phyloP scores from a whole-genome alignment of 2,888 invertebrate genomes.

The Pegoplata infirma region DNA sequence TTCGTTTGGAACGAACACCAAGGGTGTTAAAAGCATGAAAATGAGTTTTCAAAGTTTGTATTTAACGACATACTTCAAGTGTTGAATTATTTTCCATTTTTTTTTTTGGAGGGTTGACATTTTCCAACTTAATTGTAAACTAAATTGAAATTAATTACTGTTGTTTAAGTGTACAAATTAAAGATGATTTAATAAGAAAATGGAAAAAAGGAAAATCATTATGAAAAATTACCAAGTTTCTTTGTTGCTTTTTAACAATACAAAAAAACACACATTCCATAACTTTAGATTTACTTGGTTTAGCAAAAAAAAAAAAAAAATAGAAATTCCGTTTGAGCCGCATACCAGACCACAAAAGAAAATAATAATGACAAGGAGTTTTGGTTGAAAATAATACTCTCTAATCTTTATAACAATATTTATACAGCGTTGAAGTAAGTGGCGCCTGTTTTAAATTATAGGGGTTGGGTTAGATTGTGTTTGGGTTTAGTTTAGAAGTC shows the following conservation, averaged over 20 bases:
- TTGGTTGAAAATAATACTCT: not conserved
- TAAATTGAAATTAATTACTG: conserved; percentile 49
- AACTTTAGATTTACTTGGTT: not conserved
- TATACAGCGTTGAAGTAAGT: conserved; percentile 19
- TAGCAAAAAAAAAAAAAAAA: not conserved
- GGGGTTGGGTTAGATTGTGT: not conserved
- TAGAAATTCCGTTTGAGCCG: conserved; percentile 2
- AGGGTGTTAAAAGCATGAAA: conserved; percentile 8
- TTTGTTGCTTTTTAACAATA: too few species aligned
- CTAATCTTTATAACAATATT: conserved; percentile 30
- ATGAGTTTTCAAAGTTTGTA: not conserved
- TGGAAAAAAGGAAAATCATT: conserved; percentile 7
- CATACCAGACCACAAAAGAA: not conserved
- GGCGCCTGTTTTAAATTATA: conserved; percentile 48
- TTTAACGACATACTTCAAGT: too few species aligned
- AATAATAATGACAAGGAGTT: conserved; percentile 14
- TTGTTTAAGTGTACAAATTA: conserved; percentile 23
- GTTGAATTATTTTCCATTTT: too few species aligned
- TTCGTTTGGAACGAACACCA: not conserved
- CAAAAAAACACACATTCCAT: not conserved
- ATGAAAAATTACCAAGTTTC: conserved; percentile 6
- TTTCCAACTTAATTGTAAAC: conserved; percentile 32
- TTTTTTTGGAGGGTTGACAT: conserved; percentile 32
- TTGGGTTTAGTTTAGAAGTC: not conserved
- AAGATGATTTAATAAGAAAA: conserved; percentile 44